phyloP scores from a whole-genome alignment of 2,113 vertebrate genomes.

The Pavo muticus region DNA sequence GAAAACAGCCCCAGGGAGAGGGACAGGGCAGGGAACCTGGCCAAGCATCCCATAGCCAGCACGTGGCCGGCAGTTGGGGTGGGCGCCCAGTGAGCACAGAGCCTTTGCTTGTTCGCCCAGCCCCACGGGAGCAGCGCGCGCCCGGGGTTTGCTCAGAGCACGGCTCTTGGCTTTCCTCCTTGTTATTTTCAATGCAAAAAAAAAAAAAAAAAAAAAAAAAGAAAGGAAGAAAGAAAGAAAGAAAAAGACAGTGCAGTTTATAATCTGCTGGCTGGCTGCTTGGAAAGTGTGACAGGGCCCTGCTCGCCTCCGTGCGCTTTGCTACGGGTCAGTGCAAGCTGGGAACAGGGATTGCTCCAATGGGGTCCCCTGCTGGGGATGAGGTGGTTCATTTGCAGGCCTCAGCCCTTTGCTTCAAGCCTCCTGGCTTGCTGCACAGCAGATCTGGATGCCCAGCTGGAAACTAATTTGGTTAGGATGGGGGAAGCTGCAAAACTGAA shows the following conservation, averaged over 20 bases:
- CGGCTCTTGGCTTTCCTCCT: slow-evolving; percentile 10
- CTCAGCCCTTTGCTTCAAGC: background rate
- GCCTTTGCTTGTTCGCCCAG: background rate
- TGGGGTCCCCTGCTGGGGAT: background rate
- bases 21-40: background rate
- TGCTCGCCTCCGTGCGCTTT: background rate
- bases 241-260: slow-evolving; percentile 13
- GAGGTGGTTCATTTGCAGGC: background rate
- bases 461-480: background rate
- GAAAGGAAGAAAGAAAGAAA: background rate
- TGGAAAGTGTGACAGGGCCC: slow-evolving; percentile 60
- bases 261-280: slow-evolving; percentile 57
- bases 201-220: background rate
- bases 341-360: background rate
- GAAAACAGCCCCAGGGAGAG: background rate
- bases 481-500: background rate
- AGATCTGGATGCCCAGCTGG: fast-evolving
- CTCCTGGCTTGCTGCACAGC: background rate
- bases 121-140: background rate
- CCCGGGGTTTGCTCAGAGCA: background rate
- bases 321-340: background rate
- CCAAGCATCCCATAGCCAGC: background rate
- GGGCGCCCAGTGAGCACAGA: background rate
- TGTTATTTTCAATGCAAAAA: background rate
- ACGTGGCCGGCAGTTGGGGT: background rate